A percentile compares a stretch with the other conserved stretches of the same genome.
phyloP scores from a whole-genome alignment of 2,797 vertebrate genomes.

The Sebastes oblongus region DNA sequence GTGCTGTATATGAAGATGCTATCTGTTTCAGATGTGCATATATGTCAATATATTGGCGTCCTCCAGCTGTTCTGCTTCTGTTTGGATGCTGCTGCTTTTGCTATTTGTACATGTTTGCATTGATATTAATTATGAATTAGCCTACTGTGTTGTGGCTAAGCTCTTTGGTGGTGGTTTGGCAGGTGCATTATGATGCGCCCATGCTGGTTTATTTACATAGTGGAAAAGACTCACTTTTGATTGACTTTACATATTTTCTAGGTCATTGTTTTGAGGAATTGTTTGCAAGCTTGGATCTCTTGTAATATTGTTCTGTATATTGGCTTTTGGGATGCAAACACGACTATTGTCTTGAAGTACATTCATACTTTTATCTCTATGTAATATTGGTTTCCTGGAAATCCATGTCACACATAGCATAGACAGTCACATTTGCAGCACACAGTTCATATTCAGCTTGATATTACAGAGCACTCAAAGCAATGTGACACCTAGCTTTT shows the following conservation, averaged over 20 bases:
- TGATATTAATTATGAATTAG: constrained; percentile 33
- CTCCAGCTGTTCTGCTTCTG: not conserved
- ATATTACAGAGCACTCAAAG: not conserved
- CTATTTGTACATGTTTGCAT: constrained; percentile 37
- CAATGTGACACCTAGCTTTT: not conserved
- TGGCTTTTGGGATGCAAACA: not conserved
- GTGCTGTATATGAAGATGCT: not conserved
- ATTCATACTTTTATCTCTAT: not conserved
- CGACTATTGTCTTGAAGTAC: not conserved
- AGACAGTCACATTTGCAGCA: not conserved
- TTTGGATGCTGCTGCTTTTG: constrained; percentile 31
- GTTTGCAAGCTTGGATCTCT: not conserved
- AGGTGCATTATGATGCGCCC: constrained; percentile 38
- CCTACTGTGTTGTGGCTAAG: constrained; percentile 11
- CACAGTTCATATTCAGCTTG: not conserved
- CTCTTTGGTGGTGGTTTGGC: constrained; percentile 27
- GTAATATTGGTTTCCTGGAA: not conserved
- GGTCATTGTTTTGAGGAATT: not conserved
- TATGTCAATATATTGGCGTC: not conserved
- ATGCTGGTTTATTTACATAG: not conserved
- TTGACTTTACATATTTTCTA: constrained; percentile 4
- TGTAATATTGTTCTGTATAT: not conserved
- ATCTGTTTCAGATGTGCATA: not conserved
- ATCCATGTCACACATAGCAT: not conserved
- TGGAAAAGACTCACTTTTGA: constrained; percentile 5